Base-by-base conservation (phyloP, 2,113 vertebrate genomes). In the Brevimyrus niger region DNA sequence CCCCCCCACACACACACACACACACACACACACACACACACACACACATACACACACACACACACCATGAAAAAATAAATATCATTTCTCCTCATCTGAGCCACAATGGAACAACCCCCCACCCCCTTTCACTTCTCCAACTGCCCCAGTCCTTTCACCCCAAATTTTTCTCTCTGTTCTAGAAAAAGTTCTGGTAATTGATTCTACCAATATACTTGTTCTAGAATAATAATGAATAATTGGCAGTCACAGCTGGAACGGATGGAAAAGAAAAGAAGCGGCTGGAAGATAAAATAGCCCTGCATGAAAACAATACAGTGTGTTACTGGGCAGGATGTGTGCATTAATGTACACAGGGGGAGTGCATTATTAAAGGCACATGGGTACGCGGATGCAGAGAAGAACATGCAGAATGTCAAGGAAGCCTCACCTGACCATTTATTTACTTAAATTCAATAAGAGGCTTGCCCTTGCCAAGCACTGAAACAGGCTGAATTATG, bases 381-480 rank as follows among this genome's bases (percentile, higher is more conserved):
- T 53, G 17, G 42, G 42, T 76, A 48, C 46, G 83, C 87, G 89
- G 85, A 17, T 89, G 47, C n/a, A 87, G 46, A 2, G 27, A 11
- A 83, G 42, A 50, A 88, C 87, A 76, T 91, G 89, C 58, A 95
- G 94, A 95, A 95, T 94, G 95, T 96, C 94, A 96, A 93, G 91
- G 91, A 94, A 95, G 94, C 92, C 94, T 91, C 84, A 91, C 90
- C 85, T 88, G 95, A 94, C 95, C 95, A 96, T 97, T 97, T 96
- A 95, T 96, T 95, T 96, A 97, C 97, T 97, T 96, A 96, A 96
- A 97, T 96, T 95, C 95, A 96, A 95, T 96, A 94, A 94, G 94
- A 95, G 94, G 93, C 95, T 94, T 89, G 90, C 92, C 93, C 95
- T 94, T 89, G 90, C 91, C 35, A 90, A 93, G 96, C 94, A 92